Conservation (phyloP, 2,888 invertebrate species). For the Andrena trimmerana region DNA sequence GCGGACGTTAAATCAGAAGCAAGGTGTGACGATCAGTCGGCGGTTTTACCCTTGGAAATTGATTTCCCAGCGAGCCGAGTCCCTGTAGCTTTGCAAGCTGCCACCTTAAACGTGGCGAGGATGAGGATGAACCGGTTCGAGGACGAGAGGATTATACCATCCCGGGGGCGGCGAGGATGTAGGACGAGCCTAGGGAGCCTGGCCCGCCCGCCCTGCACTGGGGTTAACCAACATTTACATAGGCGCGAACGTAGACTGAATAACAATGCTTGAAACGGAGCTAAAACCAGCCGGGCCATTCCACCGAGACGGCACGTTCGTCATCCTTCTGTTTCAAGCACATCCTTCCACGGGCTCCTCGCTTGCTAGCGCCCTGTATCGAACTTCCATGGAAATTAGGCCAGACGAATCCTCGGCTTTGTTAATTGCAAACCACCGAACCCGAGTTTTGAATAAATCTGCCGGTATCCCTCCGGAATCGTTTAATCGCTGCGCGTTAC, state of each 20-base stretch:
- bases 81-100: slow-evolving; percentile 54
- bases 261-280: slow-evolving; percentile 78
- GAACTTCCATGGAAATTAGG: slow-evolving; percentile 50
- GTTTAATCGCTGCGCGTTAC: not conserved
- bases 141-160: slow-evolving; percentile 68
- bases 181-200: slow-evolving; percentile 65
- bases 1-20: not conserved
- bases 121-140: slow-evolving; percentile 59
- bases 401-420: slow-evolving; percentile 19
- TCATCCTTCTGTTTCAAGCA: slow-evolving; percentile 47
- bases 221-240: slow-evolving; percentile 80
- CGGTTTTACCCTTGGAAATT: slow-evolving; percentile 50
- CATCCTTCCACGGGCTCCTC: slow-evolving; percentile 36
- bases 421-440: slow-evolving; percentile 34
- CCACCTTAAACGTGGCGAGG: slow-evolving; percentile 69
- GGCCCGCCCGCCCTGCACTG: slow-evolving; percentile 52
- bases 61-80: slow-evolving; percentile 42
- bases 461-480: not conserved
- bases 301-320: slow-evolving; percentile 60
- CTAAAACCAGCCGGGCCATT: slow-evolving; percentile 57
- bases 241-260: slow-evolving; percentile 77
- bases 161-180: slow-evolving; percentile 57
- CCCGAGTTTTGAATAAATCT: not conserved
- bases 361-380: slow-evolving; percentile 42
- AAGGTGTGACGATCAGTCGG: not conserved